These are phyloP conservation scores for Thalassophryne amazonica DNA, from an alignment of 2,797 vertebrate species.

Conservation along the genomic window DNA sequence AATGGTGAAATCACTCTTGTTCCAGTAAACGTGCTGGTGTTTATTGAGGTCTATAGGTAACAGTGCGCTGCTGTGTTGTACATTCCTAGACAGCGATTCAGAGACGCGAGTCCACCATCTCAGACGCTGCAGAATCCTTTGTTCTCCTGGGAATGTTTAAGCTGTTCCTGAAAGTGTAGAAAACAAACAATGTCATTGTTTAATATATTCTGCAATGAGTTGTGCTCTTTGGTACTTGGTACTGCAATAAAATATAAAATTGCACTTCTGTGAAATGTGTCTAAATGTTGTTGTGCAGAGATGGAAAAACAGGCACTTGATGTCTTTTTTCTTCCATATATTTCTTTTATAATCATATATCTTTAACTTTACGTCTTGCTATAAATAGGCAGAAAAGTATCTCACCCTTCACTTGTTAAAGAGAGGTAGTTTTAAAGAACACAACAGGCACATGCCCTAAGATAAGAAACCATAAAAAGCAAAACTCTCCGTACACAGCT, in stretches of 20 bases:
- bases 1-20: conserved; percentile 54
- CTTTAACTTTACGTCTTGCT: not conserved
- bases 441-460: not conserved
- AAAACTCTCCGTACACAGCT: conserved; percentile 8
- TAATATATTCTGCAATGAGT: too few relatives aligned
- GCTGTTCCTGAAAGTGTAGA: too few relatives aligned
- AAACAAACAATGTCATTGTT: too few relatives aligned
- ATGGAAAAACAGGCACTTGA: too few relatives aligned
- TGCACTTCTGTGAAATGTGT: not conserved
- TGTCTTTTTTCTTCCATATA: too few relatives aligned
- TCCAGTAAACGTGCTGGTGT: conserved; percentile 62
- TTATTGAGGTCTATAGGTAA: conserved; percentile 64
- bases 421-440: conserved; percentile 8
- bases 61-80: conserved; percentile 28
- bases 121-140: conserved; percentile 38
- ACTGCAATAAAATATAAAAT: not conserved
- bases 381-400: not conserved
- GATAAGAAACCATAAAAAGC: conserved; percentile 21
- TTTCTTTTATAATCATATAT: too few relatives aligned
- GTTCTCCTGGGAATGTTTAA: too few relatives aligned
- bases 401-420: not conserved
- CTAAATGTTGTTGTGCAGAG: too few relatives aligned
- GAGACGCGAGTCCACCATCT: conserved; percentile 39
- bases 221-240: not conserved
- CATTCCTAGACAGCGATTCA: conserved; percentile 82